Evolutionary conservation across 2,797 vertebrate species (phyloP), one percentile per base, ranked within the genome.

Genomic region (Tokudaia tokunoshimensis): DNA sequence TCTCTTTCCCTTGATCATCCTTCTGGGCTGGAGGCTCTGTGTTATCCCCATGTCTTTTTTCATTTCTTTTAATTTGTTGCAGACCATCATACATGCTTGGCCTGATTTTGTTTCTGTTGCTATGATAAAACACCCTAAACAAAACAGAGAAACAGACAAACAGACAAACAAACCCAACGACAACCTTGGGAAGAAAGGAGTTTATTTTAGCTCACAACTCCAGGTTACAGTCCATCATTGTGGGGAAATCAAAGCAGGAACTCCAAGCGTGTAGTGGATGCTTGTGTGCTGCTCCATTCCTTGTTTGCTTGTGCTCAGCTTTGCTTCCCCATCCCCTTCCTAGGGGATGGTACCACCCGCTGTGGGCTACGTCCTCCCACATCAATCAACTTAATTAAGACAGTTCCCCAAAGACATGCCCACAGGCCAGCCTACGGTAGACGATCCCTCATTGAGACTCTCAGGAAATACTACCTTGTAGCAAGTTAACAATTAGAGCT

Each of bases 241-340:
- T 44, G 57, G 81, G 24, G 24, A 63, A 61, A 26, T 10, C 57
- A 83, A 83, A 57, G 29, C 41, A 85, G 29, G 63, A n/a, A 47
- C 6, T 12, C 41, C 17, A 3, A 34, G 22, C 9, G 20, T 29
- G 61, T 47, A 22, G 61, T 24, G 63, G 0, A 34, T 4, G 44
- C 4, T 0, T 3, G 59, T 0, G 1, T 13, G 29, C 44, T 2
- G 24, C 37, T 44, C 52, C 2, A 1, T 29, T n/a, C 2, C 80
- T 61, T 29, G 41, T 31, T 34, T 63, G 61, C 83, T 20, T 24
- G 61, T 4, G 84, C 1, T 70, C 31, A 52, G 63, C 84, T 26
- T 67, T 5, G 19, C 47, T 22, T 70, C 44, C 24, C 44, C 83
- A 31, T 31, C 11, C 29, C 44, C 20, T 70, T 7, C 63, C 2